These are phyloP conservation scores for Macrocentrus cingulum DNA, from an alignment of 1,140 invertebrate genomes.

Conservation along the genomic window DNA sequence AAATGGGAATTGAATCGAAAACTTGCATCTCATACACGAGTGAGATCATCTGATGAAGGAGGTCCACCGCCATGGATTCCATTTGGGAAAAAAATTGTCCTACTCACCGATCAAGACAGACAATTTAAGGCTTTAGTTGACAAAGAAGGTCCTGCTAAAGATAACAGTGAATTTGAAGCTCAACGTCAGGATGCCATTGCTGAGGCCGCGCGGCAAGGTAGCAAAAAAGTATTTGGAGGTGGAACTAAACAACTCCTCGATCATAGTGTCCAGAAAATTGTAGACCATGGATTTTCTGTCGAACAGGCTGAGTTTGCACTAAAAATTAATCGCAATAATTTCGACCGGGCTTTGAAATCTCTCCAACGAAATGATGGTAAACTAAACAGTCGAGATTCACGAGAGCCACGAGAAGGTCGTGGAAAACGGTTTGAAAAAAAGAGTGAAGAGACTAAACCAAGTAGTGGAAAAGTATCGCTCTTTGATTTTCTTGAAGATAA, in stretches of 20 bases:
- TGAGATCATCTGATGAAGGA: conserved; percentile 64
- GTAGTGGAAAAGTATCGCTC: conserved; percentile 76
- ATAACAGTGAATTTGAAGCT: conserved; percentile 81
- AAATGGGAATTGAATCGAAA: conserved; percentile 87
- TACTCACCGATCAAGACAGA: conserved; percentile 63
- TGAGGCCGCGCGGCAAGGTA: conserved; percentile 75
- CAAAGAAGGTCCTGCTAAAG: conserved; percentile 64
- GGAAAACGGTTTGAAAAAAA: conserved; percentile 61
- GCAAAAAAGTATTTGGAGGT: conserved; percentile 66
- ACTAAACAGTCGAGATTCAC: conserved; percentile 36
- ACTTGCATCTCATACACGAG: conserved; percentile 72
- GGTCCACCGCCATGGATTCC: conserved; percentile 88
- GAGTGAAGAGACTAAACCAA: conserved; percentile 69
- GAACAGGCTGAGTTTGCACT: conserved; percentile 77
- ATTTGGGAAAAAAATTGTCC: conserved; percentile 78
- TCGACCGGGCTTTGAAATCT: conserved; percentile 71
- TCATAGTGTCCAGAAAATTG: conserved; percentile 77
- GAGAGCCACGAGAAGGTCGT: conserved; percentile 47
- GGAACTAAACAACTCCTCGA: conserved; percentile 77
- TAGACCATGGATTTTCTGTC: conserved; percentile 76
- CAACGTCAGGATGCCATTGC: conserved; percentile 85
- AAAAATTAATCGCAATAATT: conserved; percentile 72
- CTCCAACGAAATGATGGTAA: conserved; percentile 63
- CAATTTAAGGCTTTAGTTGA: conserved; percentile 71
- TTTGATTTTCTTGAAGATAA: conserved; percentile 88